phyloP scores from a whole-genome alignment of 2,888 invertebrate genomes.

The Lepidocyrtoides sp. region DNA sequence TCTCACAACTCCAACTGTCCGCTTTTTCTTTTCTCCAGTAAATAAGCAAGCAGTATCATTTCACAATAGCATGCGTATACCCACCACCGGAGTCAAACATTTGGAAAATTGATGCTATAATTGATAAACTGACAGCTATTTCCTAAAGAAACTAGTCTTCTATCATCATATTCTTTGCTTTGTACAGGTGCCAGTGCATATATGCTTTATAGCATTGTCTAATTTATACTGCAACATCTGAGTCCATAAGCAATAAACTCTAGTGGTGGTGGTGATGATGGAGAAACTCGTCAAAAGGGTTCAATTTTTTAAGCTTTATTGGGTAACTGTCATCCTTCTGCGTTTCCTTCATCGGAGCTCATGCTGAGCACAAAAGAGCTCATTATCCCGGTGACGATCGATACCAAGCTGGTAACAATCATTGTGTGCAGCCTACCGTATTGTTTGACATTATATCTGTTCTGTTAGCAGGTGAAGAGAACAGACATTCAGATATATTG shows the following conservation, averaged over 20 bases:
- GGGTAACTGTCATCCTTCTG: neutral
- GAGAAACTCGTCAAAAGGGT: conserved; percentile 26
- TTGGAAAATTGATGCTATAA: conserved; percentile 44
- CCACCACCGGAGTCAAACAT: neutral
- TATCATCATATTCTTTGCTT: neutral
- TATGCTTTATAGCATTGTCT: too few species aligned
- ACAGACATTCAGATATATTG: neutral
- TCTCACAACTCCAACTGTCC: conserved; percentile 1
- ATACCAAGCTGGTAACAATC: conserved; percentile 32
- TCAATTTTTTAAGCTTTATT: conserved; percentile 42
- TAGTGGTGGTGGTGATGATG: neutral
- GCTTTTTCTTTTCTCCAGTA: neutral
- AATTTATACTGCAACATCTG: neutral
- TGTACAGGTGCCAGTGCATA: neutral
- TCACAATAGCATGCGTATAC: conserved; percentile 49
- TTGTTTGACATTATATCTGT: neutral
- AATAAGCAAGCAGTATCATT: conserved; percentile 9
- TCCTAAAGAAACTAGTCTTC: neutral
- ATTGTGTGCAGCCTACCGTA: conserved; percentile 12
- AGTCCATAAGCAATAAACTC: neutral
- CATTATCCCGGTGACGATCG: conserved; percentile 69
- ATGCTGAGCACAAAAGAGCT: conserved; percentile 61
- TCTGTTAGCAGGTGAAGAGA: conserved; percentile 1
- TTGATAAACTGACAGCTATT: conserved; percentile 37
- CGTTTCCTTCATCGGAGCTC: too few species aligned